These are phyloP conservation scores for Papilio dardanus DNA, from an alignment of 1,140 invertebrate genomes.

Conservation along the genomic window DNA sequence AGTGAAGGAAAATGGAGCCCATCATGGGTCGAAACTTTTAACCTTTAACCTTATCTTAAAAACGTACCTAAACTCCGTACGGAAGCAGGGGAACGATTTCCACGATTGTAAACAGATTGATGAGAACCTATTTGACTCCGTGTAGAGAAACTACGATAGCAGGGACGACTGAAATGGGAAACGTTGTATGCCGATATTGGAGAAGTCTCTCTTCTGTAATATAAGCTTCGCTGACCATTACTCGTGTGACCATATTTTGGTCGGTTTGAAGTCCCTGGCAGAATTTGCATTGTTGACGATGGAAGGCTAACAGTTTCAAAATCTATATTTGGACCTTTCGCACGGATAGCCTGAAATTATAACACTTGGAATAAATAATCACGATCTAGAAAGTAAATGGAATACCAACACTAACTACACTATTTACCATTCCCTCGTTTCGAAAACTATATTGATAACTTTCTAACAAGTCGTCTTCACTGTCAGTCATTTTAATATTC, in stretches of 20 bases:
- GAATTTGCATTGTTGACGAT: constrained; percentile 47
- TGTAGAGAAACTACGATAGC: constrained; percentile 39
- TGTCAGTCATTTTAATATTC: constrained; percentile 48
- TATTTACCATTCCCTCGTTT: constrained; percentile 45
- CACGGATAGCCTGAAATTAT: constrained; percentile 46
- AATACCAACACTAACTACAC: constrained; percentile 5
- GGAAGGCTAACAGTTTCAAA: constrained; percentile 44
- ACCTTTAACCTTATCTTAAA: no score
- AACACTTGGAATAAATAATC: constrained; percentile 26
- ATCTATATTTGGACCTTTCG: constrained; percentile 47
- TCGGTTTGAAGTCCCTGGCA: constrained; percentile 43
- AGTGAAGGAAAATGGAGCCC: no score
- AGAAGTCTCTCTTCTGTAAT: constrained; percentile 57
- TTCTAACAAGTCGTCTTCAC: constrained; percentile 49
- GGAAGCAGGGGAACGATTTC: constrained; percentile 64
- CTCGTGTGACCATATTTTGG: constrained; percentile 45
- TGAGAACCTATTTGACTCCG: constrained; percentile 47
- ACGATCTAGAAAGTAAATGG: not conserved
- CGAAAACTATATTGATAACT: constrained; percentile 43
- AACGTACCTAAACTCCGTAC: constrained; percentile 61
- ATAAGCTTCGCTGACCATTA: constrained; percentile 55
- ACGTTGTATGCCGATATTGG: constrained; percentile 64
- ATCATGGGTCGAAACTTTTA: no score
- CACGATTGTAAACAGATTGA: constrained; percentile 58
- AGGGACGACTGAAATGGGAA: constrained; percentile 49